These are phyloP conservation scores for Spongilla lacustris DNA, from an alignment of 37 sponge, comb jelly and placozoan genomes.

Conservation along the genomic window DNA sequence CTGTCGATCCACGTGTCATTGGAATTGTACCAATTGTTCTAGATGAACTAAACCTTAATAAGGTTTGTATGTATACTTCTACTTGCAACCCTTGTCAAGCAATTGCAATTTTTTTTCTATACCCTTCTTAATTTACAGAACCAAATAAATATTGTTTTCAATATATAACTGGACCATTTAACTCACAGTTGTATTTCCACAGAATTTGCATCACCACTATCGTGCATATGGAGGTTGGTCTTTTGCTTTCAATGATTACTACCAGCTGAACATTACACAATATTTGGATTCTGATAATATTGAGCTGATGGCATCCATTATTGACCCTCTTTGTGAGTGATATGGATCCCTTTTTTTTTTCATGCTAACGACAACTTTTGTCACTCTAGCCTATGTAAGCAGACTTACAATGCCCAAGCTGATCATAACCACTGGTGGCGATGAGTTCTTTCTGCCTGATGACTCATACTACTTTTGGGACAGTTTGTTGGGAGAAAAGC, in stretches of 20 bases:
- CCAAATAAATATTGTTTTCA: too few relatives aligned
- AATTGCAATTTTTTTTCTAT: background rate
- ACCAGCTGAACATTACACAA: constrained; percentile 70
- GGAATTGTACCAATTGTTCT: constrained; percentile 86
- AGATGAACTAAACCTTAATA: constrained; percentile 71
- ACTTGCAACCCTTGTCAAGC: background rate
- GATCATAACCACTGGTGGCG: constrained; percentile 81
- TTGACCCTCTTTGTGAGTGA: constrained; percentile 80
- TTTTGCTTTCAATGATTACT: constrained; percentile 91
- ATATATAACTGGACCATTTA: too few relatives aligned
- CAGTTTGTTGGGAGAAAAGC: constrained; percentile 68
- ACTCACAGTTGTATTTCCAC: background rate
- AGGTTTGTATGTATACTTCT: constrained; percentile 42
- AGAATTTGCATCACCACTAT: constrained; percentile 87
- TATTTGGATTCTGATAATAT: constrained; percentile 57
- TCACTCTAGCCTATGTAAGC: constrained; percentile 74
- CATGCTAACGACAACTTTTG: too few relatives aligned
- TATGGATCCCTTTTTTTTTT: background rate
- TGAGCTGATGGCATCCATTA: constrained; percentile 44
- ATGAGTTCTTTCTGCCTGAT: constrained; percentile 92
- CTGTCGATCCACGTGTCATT: constrained; percentile 89
- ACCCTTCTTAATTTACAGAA: too few relatives aligned
- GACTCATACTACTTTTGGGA: constrained; percentile 88
- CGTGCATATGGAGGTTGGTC: constrained; percentile 88
- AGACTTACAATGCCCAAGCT: constrained; percentile 85